Conservation (phyloP, 1,140 invertebrate genomes). For the Himalopsyche phryganea region DNA sequence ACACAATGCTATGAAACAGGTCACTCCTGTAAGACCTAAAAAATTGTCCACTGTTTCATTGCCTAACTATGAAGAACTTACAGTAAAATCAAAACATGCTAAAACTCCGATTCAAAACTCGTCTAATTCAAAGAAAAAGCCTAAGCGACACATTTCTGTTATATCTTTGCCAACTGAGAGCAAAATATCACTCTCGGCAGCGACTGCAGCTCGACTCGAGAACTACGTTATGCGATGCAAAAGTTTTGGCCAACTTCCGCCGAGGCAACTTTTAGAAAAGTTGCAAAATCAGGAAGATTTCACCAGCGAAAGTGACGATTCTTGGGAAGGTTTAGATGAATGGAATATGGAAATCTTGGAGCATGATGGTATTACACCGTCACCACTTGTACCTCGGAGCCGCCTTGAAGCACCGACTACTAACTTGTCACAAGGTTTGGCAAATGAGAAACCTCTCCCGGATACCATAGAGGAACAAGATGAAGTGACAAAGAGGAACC, state of each 20-base stretch:
- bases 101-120: neutral
- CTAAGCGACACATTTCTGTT: slow-evolving; percentile 21
- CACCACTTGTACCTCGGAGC: slow-evolving; percentile 17
- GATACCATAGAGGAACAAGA: slow-evolving; percentile 21
- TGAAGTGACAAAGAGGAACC: slow-evolving; percentile 6
- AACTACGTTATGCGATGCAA: slow-evolving; percentile 37
- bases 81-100: slow-evolving; percentile 9
- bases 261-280: slow-evolving; percentile 36
- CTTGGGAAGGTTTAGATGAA: slow-evolving; percentile 38
- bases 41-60: slow-evolving; percentile 47
- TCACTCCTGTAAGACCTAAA: slow-evolving; percentile 37
- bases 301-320: slow-evolving; percentile 37
- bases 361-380: slow-evolving; percentile 23
- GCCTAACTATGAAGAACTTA: slow-evolving; percentile 47
- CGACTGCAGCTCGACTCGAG: slow-evolving; percentile 37
- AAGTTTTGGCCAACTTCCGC: slow-evolving; percentile 35
- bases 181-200: slow-evolving; percentile 27
- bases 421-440: neutral
- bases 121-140: slow-evolving; percentile 19
- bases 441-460: slow-evolving; percentile 1
- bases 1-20: neutral
- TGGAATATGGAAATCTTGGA: slow-evolving; percentile 37
- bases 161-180: slow-evolving; percentile 29
- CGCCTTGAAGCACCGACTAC: slow-evolving; percentile 10
- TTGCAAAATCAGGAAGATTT: slow-evolving; percentile 28